Percentiles rank a stretch among this genome's conserved stretches.
Conservation (phyloP, 2,888 invertebrate genomes). For the Cremastobaeus sp. region DNA sequence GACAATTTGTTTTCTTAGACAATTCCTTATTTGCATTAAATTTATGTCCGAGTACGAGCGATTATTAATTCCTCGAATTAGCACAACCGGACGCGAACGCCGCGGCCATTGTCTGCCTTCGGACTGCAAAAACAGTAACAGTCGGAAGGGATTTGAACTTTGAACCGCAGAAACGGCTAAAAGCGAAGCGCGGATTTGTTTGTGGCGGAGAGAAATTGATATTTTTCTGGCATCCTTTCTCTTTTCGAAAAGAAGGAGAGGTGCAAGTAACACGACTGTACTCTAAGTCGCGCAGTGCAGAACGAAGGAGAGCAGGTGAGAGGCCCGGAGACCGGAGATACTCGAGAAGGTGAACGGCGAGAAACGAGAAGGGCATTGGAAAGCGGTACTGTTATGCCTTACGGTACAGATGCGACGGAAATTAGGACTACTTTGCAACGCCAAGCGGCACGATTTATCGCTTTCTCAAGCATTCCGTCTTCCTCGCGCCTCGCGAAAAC, state of each 20-base stretch:
- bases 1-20: too few relatives aligned
- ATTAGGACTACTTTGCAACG: constrained; percentile 75
- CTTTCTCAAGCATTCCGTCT: constrained; percentile 63
- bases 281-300: constrained; percentile 52
- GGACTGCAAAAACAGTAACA: background rate
- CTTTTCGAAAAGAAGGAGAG: constrained; percentile 49
- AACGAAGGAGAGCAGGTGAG: constrained; percentile 71
- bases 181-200: constrained; percentile 14
- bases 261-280: constrained; percentile 28
- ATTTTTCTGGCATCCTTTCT: constrained; percentile 56
- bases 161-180: constrained; percentile 13
- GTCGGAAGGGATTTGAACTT: constrained; percentile 13
- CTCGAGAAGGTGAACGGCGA: constrained; percentile 71
- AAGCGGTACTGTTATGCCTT: constrained; percentile 77
- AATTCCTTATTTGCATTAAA: too few relatives aligned
- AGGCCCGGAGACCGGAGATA: constrained; percentile 66
- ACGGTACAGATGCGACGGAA: constrained; percentile 77
- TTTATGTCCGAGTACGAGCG: too few relatives aligned
- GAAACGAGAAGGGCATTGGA: constrained; percentile 76
- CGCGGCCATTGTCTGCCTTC: background rate
- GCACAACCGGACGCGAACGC: too few relatives aligned
- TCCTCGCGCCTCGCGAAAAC: constrained; percentile 23
- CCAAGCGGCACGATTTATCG: constrained; percentile 67
- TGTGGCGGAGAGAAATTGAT: constrained; percentile 51
- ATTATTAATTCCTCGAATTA: too few relatives aligned